Base-by-base conservation (phyloP, 2,888 invertebrate species). In the Patella ulyssiponensis region DNA sequence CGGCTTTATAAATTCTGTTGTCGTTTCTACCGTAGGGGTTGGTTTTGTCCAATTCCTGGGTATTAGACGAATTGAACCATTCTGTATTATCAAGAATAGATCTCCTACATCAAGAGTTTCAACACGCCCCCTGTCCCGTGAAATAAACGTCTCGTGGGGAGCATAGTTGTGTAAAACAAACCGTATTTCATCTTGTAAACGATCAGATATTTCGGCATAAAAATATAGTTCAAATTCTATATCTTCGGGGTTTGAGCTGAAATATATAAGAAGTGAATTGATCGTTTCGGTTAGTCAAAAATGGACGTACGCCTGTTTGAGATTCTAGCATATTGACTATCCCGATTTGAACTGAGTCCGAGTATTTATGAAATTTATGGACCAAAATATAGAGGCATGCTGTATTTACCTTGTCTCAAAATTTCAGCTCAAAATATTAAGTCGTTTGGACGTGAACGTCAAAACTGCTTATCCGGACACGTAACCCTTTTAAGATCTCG, bases 121-220 rank as follows among this genome's bases (percentile, higher is more conserved):
- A 14, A 64, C 11, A 12, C 23, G 64, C 14, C 23, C 11, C 3
- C 5, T 12, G 23, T 23, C 64, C 11, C 20, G 64, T 23, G 64
- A 23, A 64, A 23, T 23, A 54, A 73, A 73, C 1, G 23, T 54
- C 52, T 20, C 17, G 9, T 52, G 51, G 17, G 73, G 73, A 52
- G 73, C 73, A 9, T 52, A 52, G n/a, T 51, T n/a, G 23, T 73
- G 23, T 15, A 73, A 23, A 52, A 73, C 73, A n/a, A n/a, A 52
- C 23, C 15, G 23, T 15, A 73, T 52, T 15, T 73, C 73, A 52
- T 73, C 17, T 73, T 73, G 44, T 3, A 73, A 20, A 23, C 23
- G 52, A 54, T 73, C 73, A 12, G 73, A 73, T 54, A 73, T 73
- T 52, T 73, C 73, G 12, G 53, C 52, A 54, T 73, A 73, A 23